A percentile compares a stretch with the other conserved stretches of the same genome.
Conservation (phyloP, 2,888 invertebrate genomes). For the Drosophila mayaguana region DNA sequence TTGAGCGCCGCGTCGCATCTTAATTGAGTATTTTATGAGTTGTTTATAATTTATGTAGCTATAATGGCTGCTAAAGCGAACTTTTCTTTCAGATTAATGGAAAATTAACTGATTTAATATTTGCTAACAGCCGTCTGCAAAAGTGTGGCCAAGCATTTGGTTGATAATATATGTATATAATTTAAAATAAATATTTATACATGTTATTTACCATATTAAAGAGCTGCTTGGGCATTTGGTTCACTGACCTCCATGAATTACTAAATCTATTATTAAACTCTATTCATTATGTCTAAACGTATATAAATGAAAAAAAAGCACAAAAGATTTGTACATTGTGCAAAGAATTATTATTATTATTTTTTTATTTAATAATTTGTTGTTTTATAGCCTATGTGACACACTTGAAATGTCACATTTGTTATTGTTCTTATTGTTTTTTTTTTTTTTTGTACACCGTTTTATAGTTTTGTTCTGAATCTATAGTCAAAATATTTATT, state of each 20-base stretch:
- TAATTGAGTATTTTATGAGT: conserved; percentile 69
- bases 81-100: conserved; percentile 49
- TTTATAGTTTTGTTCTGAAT: conserved; percentile 32
- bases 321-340: background rate
- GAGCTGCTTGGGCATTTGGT: conserved; percentile 14
- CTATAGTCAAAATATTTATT: conserved; percentile 54
- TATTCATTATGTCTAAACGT: conserved; percentile 19
- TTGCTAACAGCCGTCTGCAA: conserved; percentile 13
- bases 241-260: conserved; percentile 38
- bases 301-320: background rate
- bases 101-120: conserved; percentile 62
- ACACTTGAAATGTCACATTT: conserved; percentile 30
- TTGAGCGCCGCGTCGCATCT: conserved; percentile 52
- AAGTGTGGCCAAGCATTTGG: conserved; percentile 29
- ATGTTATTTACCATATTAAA: background rate
- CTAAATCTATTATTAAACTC: background rate
- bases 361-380: conserved; percentile 3
- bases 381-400: conserved; percentile 3
- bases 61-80: conserved; percentile 51
- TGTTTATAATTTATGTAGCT: conserved; percentile 70
- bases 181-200: background rate
- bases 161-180: background rate
- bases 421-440: background rate
- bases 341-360: background rate
- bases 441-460: background rate